Conservation (phyloP, 2,113 vertebrate species). For the Morone chrysops region DNA sequence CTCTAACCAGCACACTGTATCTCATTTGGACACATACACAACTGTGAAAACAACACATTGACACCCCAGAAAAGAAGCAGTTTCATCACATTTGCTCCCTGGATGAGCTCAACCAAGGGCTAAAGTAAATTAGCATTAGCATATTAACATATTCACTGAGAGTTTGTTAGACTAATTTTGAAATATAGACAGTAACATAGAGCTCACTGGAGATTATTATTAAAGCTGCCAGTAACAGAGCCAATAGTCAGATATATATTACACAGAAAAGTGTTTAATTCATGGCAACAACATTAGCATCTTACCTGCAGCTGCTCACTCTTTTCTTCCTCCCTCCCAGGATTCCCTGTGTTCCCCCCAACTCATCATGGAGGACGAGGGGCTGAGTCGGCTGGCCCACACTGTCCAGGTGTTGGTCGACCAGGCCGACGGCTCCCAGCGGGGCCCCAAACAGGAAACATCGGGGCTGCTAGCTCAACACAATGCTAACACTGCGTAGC, state of each 20-base stretch:
- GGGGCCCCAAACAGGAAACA: slow-evolving; percentile 52
- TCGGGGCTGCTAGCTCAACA: slow-evolving; percentile 23
- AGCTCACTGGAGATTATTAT: neutral
- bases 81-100: too few relatives aligned
- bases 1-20: too few relatives aligned
- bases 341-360: slow-evolving; percentile 85
- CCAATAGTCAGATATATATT: neutral
- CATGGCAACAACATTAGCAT: too few relatives aligned
- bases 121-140: too few relatives aligned
- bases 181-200: too few relatives aligned
- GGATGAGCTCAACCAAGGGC: too few relatives aligned
- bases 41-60: too few relatives aligned
- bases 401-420: slow-evolving; percentile 82
- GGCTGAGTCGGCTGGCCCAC: slow-evolving; percentile 82
- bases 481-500: neutral
- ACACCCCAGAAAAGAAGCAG: too few relatives aligned
- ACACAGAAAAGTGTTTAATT: too few relatives aligned
- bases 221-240: neutral
- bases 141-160: too few relatives aligned
- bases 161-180: neutral
- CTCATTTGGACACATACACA: too few relatives aligned
- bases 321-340: slow-evolving; percentile 67
- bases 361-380: slow-evolving; percentile 88
- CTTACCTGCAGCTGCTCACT: neutral
- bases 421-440: slow-evolving; percentile 42